A percentile compares a stretch with the other conserved stretches of the same genome.
phyloP scores from a whole-genome alignment of 1,140 invertebrate species.

The Pogonomyrmex barbatus region DNA sequence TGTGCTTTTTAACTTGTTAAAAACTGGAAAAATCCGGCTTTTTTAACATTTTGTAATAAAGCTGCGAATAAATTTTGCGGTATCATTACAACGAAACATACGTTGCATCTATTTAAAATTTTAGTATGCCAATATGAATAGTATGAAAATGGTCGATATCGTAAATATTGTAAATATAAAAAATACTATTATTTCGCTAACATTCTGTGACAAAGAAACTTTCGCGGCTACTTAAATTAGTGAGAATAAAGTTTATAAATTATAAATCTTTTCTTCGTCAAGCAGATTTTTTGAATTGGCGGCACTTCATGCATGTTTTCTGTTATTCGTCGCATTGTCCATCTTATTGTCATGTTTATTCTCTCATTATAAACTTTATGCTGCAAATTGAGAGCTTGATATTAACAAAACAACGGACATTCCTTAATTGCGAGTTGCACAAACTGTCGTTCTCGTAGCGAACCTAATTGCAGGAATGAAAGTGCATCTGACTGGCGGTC shows the following conservation, averaged over 20 bases:
- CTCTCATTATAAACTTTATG: not conserved
- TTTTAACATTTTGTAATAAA: slow-evolving; percentile 11
- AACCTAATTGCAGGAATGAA: slow-evolving; percentile 31
- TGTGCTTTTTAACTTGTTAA: not conserved
- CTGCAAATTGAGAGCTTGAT: not conserved
- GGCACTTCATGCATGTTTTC: not conserved
- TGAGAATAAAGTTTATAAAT: not conserved
- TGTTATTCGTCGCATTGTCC: not conserved
- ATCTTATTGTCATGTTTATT: not conserved
- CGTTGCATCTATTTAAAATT: not conserved
- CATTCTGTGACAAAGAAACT: not conserved
- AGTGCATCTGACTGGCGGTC: slow-evolving; percentile 16
- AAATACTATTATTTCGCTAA: not conserved
- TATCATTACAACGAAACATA: not conserved
- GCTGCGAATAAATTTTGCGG: not conserved
- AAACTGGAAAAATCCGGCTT: not conserved
- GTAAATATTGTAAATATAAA: not conserved
- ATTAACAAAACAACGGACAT: slow-evolving; percentile 12
- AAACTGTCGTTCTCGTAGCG: not conserved
- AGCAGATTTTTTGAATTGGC: not conserved
- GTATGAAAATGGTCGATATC: slow-evolving; percentile 27
- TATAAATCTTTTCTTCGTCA: not conserved
- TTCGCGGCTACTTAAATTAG: not conserved
- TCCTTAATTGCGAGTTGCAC: slow-evolving; percentile 17
- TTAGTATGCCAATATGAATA: not conserved